Conservation (phyloP, 2,797 vertebrate species). For the Capromys pilorides region DNA sequence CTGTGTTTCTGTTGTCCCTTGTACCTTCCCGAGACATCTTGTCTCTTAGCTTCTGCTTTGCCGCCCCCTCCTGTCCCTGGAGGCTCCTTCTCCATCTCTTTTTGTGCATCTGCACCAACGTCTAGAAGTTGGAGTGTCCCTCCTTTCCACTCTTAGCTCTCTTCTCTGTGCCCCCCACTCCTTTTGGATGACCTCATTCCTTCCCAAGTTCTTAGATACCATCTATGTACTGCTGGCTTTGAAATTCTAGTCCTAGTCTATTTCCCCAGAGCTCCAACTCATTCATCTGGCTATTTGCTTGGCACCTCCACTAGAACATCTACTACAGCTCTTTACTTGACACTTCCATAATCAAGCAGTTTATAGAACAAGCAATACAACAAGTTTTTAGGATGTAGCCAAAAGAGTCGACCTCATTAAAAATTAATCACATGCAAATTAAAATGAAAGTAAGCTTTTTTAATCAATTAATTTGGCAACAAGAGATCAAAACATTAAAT, state of each 20-base stretch:
- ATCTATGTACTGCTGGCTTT: neutral
- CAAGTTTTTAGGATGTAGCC: neutral
- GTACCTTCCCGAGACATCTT: neutral
- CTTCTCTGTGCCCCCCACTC: no score
- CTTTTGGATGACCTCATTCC: neutral
- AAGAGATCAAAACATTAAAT: neutral
- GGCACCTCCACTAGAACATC: neutral
- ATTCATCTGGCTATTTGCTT: neutral
- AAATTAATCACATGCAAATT: neutral
- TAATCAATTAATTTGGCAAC: neutral
- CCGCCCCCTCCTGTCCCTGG: neutral
- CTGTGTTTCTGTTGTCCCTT: accelerated
- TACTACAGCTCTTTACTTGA: neutral
- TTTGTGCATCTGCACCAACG: accelerated
- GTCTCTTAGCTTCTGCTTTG: neutral
- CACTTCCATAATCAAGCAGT: neutral
- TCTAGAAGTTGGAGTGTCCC: neutral
- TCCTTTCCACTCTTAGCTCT: neutral
- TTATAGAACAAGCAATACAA: neutral
- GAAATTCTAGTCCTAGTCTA: neutral
- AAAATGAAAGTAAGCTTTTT: neutral
- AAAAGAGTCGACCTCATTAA: neutral
- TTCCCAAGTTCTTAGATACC: neutral
- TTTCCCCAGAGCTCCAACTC: neutral
- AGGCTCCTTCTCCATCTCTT: neutral